These are phyloP conservation scores for Aporophyla lueneburgensis DNA, from an alignment of 2,888 invertebrate species.

Conservation along the genomic window DNA sequence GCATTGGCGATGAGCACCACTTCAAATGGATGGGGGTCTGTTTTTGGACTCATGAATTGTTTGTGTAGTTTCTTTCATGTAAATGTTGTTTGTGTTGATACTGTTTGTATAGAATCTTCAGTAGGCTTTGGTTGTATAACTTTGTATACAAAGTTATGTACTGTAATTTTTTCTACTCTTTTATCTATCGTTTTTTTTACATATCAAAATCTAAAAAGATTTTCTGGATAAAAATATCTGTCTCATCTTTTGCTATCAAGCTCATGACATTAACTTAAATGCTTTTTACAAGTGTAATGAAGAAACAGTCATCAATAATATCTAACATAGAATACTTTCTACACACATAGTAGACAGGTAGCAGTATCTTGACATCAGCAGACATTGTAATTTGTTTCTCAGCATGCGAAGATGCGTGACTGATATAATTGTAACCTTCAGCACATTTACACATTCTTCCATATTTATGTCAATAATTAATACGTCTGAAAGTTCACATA, in stretches of 20 bases:
- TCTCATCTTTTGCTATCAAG: constrained; percentile 1
- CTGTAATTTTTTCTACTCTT: background rate
- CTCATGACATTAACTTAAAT: constrained; percentile 8
- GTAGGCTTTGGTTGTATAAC: constrained; percentile 19
- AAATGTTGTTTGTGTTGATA: constrained; percentile 63
- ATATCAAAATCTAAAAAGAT: background rate
- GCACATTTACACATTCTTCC: constrained; percentile 35
- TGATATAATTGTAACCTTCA: constrained; percentile 33
- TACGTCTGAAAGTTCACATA: constrained; percentile 20
- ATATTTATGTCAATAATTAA: constrained; percentile 24
- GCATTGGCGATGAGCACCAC: constrained; percentile 70
- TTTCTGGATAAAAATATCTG: background rate
- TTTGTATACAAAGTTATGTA: background rate
- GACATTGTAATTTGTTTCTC: constrained; percentile 59
- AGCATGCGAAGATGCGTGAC: constrained; percentile 60
- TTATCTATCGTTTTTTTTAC: background rate
- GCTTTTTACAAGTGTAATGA: constrained; percentile 16
- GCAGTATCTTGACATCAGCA: constrained; percentile 49
- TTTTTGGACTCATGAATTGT: constrained; percentile 67
- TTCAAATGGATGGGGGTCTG: constrained; percentile 66
- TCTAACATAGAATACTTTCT: constrained; percentile 58
- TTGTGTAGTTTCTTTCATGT: constrained; percentile 65
- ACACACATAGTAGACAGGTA: constrained; percentile 46
- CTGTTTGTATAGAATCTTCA: constrained; percentile 48
- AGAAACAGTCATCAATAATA: constrained; percentile 53